Evolutionary conservation across 1,140 invertebrate species (phyloP).

Genomic region (Tachypleus tridentatus): DNA sequence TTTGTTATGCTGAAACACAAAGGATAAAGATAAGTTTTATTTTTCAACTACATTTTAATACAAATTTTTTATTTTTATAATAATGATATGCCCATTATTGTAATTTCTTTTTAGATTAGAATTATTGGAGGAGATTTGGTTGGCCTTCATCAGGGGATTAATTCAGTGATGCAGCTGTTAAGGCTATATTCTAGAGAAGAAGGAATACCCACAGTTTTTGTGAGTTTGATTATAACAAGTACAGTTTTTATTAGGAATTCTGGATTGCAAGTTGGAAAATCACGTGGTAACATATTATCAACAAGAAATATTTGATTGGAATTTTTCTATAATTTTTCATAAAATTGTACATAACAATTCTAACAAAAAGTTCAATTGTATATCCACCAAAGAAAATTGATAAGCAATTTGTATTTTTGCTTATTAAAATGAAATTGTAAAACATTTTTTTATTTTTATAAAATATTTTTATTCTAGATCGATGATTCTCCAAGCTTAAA

Average conservation of each 20-base stretch:
- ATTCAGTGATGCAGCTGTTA: slow-evolving; percentile 49
- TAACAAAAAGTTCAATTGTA: too few relatives aligned
- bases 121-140: slow-evolving; percentile 42
- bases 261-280: too few relatives aligned
- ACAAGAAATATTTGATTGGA: too few relatives aligned
- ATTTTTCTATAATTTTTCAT: too few relatives aligned
- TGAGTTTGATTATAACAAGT: slow-evolving; percentile 14
- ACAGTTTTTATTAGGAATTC: too few relatives aligned
- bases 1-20: too few relatives aligned
- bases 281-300: too few relatives aligned
- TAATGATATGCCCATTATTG: slow-evolving; percentile 6
- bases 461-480: slow-evolving; percentile 33
- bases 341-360: too few relatives aligned
- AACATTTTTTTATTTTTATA: slow-evolving; percentile 2
- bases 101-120: slow-evolving; percentile 37
- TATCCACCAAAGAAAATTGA: too few relatives aligned
- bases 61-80: slow-evolving; percentile 6
- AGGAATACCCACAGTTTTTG: slow-evolving; percentile 39
- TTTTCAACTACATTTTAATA: slow-evolving; percentile 5
- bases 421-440: not conserved
- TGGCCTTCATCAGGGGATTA: slow-evolving; percentile 47
- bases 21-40: slow-evolving; percentile 21
- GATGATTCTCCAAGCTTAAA: slow-evolving; percentile 47
- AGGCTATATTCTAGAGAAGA: slow-evolving; percentile 37
- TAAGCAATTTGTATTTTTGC: not conserved